These are phyloP conservation scores for Nebria ingens DNA, from an alignment of 1,140 invertebrate genomes.

Conservation along the genomic window DNA sequence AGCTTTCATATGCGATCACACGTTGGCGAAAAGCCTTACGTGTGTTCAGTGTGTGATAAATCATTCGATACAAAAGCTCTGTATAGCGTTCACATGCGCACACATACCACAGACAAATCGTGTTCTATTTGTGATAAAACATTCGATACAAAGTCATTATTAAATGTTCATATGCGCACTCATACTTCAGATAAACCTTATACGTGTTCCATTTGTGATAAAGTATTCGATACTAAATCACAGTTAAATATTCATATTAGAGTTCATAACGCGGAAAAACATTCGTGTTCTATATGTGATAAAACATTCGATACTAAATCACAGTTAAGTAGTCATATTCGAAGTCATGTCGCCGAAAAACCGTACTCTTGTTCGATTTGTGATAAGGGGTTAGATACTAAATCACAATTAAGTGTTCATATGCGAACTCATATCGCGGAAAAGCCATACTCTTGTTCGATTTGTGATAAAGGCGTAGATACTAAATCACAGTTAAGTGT, in stretches of 20 bases:
- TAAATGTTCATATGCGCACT: neutral
- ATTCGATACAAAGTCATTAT: too few relatives aligned
- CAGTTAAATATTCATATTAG: neutral
- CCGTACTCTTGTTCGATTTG: neutral
- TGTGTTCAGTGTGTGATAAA: neutral
- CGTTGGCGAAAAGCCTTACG: neutral
- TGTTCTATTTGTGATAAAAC: too few relatives aligned
- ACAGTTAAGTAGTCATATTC: neutral
- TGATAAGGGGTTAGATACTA: neutral
- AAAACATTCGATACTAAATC: neutral
- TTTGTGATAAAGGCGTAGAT: neutral
- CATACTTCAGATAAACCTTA: neutral
- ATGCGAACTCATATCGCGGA: neutral
- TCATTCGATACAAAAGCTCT: neutral
- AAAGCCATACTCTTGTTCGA: neutral
- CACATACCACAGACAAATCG: too few relatives aligned
- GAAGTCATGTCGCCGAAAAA: neutral
- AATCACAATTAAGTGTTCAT: neutral
- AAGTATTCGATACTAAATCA: neutral
- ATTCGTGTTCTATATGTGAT: neutral
- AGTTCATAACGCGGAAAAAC: neutral
- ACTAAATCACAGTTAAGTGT: too few relatives aligned
- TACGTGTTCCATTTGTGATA: neutral
- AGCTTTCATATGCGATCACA: neutral
- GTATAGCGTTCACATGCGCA: neutral